A percentile compares a stretch with the other conserved stretches of the same genome.
These are phyloP conservation scores for Drosophila sproati DNA, from an alignment of 1,140 invertebrate genomes.

Conservation along the genomic window DNA sequence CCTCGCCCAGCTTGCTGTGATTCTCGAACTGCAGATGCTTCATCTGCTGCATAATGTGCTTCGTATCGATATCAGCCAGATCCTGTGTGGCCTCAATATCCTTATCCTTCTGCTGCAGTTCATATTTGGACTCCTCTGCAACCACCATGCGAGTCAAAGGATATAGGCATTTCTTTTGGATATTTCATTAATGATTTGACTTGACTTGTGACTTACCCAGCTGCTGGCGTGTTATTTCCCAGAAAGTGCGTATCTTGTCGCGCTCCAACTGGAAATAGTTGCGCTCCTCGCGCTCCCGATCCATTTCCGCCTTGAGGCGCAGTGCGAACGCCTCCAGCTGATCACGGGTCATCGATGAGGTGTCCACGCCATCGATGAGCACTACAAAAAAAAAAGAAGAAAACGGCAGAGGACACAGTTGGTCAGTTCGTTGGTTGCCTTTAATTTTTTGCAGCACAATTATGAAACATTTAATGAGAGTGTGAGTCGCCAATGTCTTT, in stretches of 20 bases:
- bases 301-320: slow-evolving; percentile 95
- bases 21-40: slow-evolving; percentile 97
- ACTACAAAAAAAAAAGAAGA: slow-evolving; percentile 64
- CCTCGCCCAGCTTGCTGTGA: slow-evolving; percentile 87
- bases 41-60: slow-evolving; percentile 96
- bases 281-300: slow-evolving; percentile 96
- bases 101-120: slow-evolving; percentile 91
- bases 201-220: slow-evolving; percentile 43
- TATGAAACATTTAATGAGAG: slow-evolving; percentile 71
- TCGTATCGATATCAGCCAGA: slow-evolving; percentile 93
- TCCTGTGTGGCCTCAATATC: slow-evolving; percentile 95
- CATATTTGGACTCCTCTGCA: slow-evolving; percentile 68
- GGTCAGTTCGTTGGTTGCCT: slow-evolving; percentile 8
- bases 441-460: slow-evolving; percentile 28
- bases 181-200: background rate
- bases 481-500: slow-evolving; percentile 20
- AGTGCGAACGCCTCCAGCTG: slow-evolving; percentile 95
- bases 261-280: slow-evolving; percentile 98
- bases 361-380: slow-evolving; percentile 95
- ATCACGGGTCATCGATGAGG: slow-evolving; percentile 96
- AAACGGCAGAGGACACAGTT: no score
- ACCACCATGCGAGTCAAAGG: background rate
- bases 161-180: background rate
- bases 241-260: slow-evolving; percentile 97
- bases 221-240: slow-evolving; percentile 90